Conservation (phyloP, 1,140 invertebrate species). For the Drosophila oshimai region DNA sequence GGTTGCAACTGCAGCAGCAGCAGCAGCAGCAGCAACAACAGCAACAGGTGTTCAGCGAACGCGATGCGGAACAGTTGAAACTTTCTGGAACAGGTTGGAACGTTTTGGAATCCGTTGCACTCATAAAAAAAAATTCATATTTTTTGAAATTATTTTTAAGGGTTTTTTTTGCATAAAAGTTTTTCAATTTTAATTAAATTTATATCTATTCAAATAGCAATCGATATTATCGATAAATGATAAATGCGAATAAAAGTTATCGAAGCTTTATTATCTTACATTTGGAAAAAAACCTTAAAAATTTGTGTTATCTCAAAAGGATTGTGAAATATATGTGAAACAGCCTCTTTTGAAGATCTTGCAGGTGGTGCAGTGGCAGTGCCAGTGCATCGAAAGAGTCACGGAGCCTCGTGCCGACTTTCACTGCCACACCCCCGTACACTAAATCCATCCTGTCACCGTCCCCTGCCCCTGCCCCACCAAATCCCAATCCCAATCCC, state of each 20-base stretch:
- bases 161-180: too few species aligned
- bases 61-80: slow-evolving; percentile 34
- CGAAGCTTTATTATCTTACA: too few species aligned
- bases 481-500: not conserved
- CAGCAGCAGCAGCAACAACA: slow-evolving; percentile 8
- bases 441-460: slow-evolving; percentile 1
- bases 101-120: slow-evolving; percentile 4
- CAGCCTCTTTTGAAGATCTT: too few species aligned
- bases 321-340: too few species aligned
- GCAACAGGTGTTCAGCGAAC: slow-evolving; percentile 62
- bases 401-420: slow-evolving; percentile 28
- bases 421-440: slow-evolving; percentile 32
- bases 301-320: too few species aligned
- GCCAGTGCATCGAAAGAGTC: not conserved
- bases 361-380: too few species aligned
- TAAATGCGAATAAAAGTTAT: too few species aligned
- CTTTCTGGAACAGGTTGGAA: slow-evolving; percentile 44
- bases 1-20: slow-evolving; percentile 34
- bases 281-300: too few species aligned
- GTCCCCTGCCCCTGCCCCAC: not conserved
- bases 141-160: not conserved
- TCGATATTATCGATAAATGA: too few species aligned
- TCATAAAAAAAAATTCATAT: not conserved
- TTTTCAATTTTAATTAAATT: too few species aligned
- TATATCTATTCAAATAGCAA: too few species aligned